These are phyloP conservation scores for Glareola pratincola DNA, from an alignment of 2,113 vertebrate species.

Conservation along the genomic window DNA sequence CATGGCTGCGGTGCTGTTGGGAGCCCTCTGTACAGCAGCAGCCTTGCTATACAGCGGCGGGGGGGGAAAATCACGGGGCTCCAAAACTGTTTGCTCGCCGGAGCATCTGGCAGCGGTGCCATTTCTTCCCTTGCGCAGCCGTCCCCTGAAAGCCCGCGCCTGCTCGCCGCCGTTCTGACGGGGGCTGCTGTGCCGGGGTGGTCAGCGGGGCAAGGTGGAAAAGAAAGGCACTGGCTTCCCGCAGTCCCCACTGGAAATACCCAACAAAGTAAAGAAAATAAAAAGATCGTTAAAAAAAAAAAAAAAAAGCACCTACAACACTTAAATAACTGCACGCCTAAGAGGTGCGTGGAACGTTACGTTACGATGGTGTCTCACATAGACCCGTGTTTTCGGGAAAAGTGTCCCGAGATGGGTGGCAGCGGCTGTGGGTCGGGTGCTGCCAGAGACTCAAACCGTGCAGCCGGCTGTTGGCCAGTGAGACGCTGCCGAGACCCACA, in stretches of 20 bases:
- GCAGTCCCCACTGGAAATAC: not conserved
- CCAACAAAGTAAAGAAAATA: not conserved
- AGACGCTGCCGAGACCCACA: not conserved
- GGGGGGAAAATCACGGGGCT: not conserved
- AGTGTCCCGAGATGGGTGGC: not conserved
- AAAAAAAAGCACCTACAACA: not conserved
- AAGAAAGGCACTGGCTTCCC: not conserved
- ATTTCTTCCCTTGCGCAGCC: not conserved
- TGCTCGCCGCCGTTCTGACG: not conserved
- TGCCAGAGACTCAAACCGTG: not conserved
- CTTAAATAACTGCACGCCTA: not conserved
- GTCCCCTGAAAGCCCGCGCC: not conserved
- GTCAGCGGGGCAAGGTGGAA: conserved; percentile 6
- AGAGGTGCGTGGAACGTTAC: not conserved
- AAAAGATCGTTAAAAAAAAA: not conserved
- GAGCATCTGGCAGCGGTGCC: not conserved
- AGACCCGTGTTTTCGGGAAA: not conserved
- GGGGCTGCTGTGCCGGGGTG: conserved; percentile 21
- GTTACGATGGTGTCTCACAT: not conserved
- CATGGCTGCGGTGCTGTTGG: conserved; percentile 28
- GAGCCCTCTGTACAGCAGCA: conserved; percentile 48
- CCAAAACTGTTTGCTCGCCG: not conserved
- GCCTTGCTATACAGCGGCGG: not conserved
- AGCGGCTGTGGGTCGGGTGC: not conserved
- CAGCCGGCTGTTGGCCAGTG: no score